A percentile compares a stretch with the other conserved stretches of the same genome.
phyloP scores from a whole-genome alignment of 1,140 invertebrate genomes.

The Dendrolimus punctatus region DNA sequence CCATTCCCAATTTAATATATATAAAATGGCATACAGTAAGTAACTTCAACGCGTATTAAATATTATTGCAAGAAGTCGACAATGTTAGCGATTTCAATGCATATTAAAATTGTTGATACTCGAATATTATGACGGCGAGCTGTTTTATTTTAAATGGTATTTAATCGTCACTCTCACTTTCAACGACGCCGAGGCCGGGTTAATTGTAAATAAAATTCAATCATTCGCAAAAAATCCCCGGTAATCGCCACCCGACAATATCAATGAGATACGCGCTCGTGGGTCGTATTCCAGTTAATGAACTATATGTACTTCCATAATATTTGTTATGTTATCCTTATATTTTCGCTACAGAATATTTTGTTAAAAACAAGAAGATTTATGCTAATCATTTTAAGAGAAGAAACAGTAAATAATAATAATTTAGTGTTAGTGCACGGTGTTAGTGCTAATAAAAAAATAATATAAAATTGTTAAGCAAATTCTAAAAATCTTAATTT shows the following conservation, averaged over 20 bases:
- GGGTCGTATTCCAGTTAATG: conserved; percentile 44
- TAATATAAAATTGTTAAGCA: too few species aligned
- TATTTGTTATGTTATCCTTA: conserved; percentile 2
- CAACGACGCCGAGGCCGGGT: conserved; percentile 53
- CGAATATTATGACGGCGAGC: conserved; percentile 52
- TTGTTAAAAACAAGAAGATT: too few species aligned
- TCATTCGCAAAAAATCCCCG: conserved; percentile 68
- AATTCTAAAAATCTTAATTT: too few species aligned
- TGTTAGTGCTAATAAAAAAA: too few species aligned
- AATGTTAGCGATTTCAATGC: conserved; percentile 2
- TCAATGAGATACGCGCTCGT: conserved; percentile 64
- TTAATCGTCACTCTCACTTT: conserved; percentile 69
- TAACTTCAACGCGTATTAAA: background rate
- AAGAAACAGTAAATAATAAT: too few species aligned
- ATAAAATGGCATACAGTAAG: background rate
- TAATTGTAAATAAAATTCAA: conserved; percentile 73
- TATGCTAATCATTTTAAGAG: too few species aligned
- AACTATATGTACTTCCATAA: conserved; percentile 26
- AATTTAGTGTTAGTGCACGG: too few species aligned
- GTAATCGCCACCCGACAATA: conserved; percentile 65
- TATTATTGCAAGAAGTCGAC: background rate
- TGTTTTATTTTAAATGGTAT: conserved; percentile 71
- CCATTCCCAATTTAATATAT: too few species aligned
- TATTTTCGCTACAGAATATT: too few species aligned
- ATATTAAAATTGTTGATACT: conserved; percentile 41